Conservation (phyloP, 2,888 invertebrate species). For the Atethmia centrago region DNA sequence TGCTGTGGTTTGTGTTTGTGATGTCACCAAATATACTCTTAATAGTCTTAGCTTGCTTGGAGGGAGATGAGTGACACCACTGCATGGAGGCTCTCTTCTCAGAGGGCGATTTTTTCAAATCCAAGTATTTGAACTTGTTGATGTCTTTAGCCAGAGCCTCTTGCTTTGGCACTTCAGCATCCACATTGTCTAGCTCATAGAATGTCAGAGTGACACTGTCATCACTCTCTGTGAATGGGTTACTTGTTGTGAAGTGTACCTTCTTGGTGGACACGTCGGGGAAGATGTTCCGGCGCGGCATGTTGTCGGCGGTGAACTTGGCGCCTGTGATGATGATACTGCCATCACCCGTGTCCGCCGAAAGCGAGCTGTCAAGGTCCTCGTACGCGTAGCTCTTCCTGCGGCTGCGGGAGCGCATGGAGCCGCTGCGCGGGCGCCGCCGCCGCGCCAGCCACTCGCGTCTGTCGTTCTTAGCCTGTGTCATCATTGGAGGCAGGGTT, state of each 20-base stretch:
- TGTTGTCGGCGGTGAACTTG: slow-evolving; percentile 85
- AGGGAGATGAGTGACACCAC: slow-evolving; percentile 84
- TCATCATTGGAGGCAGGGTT: slow-evolving; percentile 83
- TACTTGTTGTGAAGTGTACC: slow-evolving; percentile 86
- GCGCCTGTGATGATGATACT: slow-evolving; percentile 90
- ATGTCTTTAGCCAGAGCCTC: slow-evolving; percentile 77
- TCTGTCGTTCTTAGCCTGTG: slow-evolving; percentile 67
- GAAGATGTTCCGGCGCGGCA: slow-evolving; percentile 86
- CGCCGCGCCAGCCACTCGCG: slow-evolving; percentile 75
- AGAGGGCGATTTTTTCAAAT: slow-evolving; percentile 80
- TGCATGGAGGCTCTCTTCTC: slow-evolving; percentile 81
- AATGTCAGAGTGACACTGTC: slow-evolving; percentile 88
- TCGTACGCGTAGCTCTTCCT: slow-evolving; percentile 86
- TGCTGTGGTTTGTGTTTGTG: slow-evolving; percentile 80
- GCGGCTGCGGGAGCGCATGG: slow-evolving; percentile 75
- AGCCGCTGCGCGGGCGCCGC: slow-evolving; percentile 76
- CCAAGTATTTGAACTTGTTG: slow-evolving; percentile 86
- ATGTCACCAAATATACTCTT: slow-evolving; percentile 81
- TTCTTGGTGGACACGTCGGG: slow-evolving; percentile 83
- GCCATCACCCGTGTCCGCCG: slow-evolving; percentile 90
- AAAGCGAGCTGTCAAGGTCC: slow-evolving; percentile 91
- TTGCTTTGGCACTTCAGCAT: slow-evolving; percentile 72
- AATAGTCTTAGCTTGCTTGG: slow-evolving; percentile 82
- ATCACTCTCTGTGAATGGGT: slow-evolving; percentile 88
- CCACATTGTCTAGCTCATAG: slow-evolving; percentile 84